Evolutionary conservation across 2,113 vertebrate genomes (phyloP).

Genomic region (Chaetura pelagica): DNA sequence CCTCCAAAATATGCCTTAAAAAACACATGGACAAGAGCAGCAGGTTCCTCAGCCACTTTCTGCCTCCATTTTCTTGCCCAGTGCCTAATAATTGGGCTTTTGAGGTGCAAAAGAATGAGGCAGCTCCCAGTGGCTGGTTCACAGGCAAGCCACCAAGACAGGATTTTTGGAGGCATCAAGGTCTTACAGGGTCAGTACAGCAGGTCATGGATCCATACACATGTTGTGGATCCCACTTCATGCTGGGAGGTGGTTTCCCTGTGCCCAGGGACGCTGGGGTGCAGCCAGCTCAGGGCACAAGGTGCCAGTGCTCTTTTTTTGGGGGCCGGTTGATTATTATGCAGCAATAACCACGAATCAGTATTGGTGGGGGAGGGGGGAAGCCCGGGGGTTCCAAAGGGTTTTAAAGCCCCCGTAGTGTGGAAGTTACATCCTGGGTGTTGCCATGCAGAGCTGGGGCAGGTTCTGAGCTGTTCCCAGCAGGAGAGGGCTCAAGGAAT

Average conservation of each 20-base stretch:
- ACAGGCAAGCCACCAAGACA: rapidly evolving
- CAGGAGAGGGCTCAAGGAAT: not conserved
- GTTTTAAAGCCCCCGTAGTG: not conserved
- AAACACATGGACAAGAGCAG: not conserved
- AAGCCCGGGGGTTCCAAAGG: not conserved
- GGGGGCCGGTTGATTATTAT: not conserved
- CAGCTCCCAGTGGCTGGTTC: not conserved
- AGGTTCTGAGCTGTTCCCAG: not conserved
- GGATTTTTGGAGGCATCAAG: not conserved
- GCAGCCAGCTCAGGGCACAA: not conserved
- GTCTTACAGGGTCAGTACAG: too few species aligned
- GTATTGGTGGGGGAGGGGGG: not conserved
- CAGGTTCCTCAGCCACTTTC: not conserved
- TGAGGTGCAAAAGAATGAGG: not conserved
- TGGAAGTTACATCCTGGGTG: rapidly evolving
- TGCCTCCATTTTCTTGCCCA: not conserved
- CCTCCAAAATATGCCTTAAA: slow-evolving; percentile 61
- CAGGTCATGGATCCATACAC: too few species aligned
- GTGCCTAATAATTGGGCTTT: not conserved
- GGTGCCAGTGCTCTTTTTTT: not conserved
- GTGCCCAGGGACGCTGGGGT: not conserved
- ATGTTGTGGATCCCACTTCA: not conserved
- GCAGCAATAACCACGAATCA: slow-evolving; percentile 16
- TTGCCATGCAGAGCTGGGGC: not conserved
- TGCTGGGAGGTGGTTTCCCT: not conserved